Percentiles rank a stretch among this genome's conserved stretches.
Conservation (phyloP, 2,888 invertebrate genomes). For the Cantharis lateralis region DNA sequence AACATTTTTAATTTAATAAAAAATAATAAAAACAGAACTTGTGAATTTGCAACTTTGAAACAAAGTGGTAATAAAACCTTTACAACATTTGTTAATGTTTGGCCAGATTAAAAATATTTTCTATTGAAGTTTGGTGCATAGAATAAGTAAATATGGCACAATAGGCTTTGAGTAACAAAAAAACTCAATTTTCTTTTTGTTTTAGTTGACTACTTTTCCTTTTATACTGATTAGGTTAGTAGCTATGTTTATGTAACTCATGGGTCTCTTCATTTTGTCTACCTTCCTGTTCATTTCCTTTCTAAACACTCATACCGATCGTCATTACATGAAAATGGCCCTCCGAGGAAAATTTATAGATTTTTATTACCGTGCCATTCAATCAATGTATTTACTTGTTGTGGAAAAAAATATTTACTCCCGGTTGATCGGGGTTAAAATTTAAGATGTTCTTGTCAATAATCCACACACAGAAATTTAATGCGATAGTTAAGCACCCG, state of each 20-base stretch:
- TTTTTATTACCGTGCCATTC: neutral
- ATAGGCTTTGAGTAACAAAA: neutral
- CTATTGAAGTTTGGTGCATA: neutral
- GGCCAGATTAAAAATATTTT: neutral
- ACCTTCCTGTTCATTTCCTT: neutral
- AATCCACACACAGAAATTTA: neutral
- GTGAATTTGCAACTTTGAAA: too few species aligned
- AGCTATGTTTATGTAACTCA: neutral
- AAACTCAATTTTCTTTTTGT: neutral
- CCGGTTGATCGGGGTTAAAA: neutral
- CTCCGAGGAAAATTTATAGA: neutral
- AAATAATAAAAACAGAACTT: too few species aligned
- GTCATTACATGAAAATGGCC: neutral
- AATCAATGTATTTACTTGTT: neutral
- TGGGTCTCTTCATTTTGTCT: neutral
- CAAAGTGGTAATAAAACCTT: too few species aligned
- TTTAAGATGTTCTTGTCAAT: neutral
- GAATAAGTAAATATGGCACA: neutral
- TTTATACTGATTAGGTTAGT: neutral
- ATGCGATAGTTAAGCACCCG: constrained; percentile 4
- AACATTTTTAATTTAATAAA: too few species aligned
- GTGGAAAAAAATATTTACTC: neutral
- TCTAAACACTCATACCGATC: neutral
- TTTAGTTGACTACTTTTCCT: neutral
- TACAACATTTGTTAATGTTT: too few species aligned